Base-by-base conservation (phyloP, 2,797 vertebrate species). In the Varecia variegata region DNA sequence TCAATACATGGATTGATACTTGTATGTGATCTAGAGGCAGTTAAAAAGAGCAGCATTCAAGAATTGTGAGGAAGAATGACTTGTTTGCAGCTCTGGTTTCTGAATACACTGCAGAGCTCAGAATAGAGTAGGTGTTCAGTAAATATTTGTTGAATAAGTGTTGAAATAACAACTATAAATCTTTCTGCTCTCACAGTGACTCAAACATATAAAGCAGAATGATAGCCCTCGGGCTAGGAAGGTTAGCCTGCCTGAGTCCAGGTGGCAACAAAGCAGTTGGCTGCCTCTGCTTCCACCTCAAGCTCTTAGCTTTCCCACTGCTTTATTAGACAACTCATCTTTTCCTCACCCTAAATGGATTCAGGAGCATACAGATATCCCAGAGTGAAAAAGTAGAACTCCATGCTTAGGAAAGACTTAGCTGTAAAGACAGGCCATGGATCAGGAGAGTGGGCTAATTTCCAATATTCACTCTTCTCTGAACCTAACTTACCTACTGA, bases 101-200 rank as follows among this genome's bases (percentile, higher is more conserved):
- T 87, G 62, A 96, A 83, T 45, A 88, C 27, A 80, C 17, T 25
- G 35, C 50, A 84, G 60, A 96, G 40, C 77, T 92, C 83, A 76
- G 56, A 83, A 38, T 13, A 84, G 95, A 92, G 70, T 97, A 96
- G 96, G 89, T 94, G 93, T 97, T 96, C 86, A 86, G 81, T 96
- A 98, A 97, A 95, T 95, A 97, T 82, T 87, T 96, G 95, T 94
- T 74, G 96, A 93, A 23, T 84, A 76, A 95, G 95, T 85, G 97
- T 71, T 93, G 95, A 97, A 97, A 97, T 89, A 94, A 82, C 30
- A 54, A 68, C 82, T 90, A 86, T 97, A 97, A 96, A 97, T 96
- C 94, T 94, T 95, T 95, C 97, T 95, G 11, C 68, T 35, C 82
- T 93, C 93, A 20, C 65, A 67, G 9, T 96, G 90, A 96, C 67